phyloP scores from a whole-genome alignment of 2,888 invertebrate species.

The Callosobruchus maculatus region DNA sequence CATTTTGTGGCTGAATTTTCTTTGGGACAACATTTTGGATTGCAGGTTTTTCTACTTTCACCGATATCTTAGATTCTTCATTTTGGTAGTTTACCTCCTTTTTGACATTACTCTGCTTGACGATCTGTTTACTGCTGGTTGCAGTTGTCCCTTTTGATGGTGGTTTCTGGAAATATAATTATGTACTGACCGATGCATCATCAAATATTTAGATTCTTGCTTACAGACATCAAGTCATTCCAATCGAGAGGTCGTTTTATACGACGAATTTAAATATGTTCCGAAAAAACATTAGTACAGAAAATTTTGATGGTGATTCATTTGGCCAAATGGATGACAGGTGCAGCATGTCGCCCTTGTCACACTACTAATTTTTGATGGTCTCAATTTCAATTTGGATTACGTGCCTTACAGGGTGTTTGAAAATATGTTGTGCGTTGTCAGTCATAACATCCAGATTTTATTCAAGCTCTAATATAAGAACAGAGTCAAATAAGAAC shows the following conservation, averaged over 20 bases:
- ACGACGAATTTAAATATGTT: not conserved
- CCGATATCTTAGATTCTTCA: not conserved
- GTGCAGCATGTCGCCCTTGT: not conserved
- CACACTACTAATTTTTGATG: not conserved
- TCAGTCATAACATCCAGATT: too few relatives aligned
- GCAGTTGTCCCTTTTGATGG: not conserved
- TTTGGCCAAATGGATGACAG: not conserved
- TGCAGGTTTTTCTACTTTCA: not conserved
- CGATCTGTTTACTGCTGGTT: constrained; percentile 3
- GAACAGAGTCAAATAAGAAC: too few relatives aligned
- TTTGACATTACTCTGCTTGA: not conserved
- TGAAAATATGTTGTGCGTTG: too few relatives aligned
- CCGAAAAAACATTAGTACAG: not conserved
- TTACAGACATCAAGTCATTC: not conserved
- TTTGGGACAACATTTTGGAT: not conserved
- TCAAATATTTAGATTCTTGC: not conserved
- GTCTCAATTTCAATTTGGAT: not conserved
- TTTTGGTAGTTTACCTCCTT: not conserved
- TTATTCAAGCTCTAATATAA: too few relatives aligned
- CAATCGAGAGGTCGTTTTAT: not conserved
- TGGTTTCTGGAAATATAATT: not conserved
- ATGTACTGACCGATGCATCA: not conserved
- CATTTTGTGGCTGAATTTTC: not conserved
- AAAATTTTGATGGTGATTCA: not conserved
- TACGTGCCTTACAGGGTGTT: too few relatives aligned